phyloP scores from a whole-genome alignment of 2,797 vertebrate genomes.

The Tokudaia tokunoshimensis region DNA sequence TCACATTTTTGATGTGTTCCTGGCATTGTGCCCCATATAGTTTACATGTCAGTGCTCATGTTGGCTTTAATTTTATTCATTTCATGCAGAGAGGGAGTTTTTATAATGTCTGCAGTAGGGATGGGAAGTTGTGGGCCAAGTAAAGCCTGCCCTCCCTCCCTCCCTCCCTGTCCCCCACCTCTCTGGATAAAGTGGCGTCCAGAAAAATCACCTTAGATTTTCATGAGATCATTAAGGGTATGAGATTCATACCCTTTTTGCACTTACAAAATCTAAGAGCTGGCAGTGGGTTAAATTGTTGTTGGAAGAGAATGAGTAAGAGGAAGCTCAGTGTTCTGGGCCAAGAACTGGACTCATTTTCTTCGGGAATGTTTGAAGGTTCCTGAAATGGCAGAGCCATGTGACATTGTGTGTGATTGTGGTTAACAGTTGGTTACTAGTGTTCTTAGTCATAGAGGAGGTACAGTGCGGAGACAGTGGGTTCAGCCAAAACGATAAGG shows the following conservation, averaged over 20 bases:
- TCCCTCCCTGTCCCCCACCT: neutral
- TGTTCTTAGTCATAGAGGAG: neutral
- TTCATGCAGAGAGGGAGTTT: neutral
- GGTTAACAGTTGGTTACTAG: neutral
- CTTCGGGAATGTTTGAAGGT: neutral
- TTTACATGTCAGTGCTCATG: neutral
- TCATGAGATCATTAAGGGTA: neutral
- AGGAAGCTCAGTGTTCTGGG: neutral
- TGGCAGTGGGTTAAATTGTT: neutral
- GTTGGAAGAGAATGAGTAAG: neutral
- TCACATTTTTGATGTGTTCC: constrained; percentile 9
- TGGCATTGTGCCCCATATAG: neutral
- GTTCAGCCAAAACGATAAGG: neutral
- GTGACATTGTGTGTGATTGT: neutral
- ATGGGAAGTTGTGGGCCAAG: neutral
- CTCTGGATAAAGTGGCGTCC: neutral
- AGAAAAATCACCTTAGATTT: constrained; percentile 1
- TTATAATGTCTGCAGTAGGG: neutral
- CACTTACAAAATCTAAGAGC: neutral
- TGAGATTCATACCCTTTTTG: no score
- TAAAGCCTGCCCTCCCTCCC: neutral
- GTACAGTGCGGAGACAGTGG: neutral
- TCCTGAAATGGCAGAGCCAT: neutral
- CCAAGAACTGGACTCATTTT: neutral
- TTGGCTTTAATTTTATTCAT: neutral